These are phyloP conservation scores for Salmo trutta DNA, from an alignment of 2,797 vertebrate genomes.

Conservation along the genomic window DNA sequence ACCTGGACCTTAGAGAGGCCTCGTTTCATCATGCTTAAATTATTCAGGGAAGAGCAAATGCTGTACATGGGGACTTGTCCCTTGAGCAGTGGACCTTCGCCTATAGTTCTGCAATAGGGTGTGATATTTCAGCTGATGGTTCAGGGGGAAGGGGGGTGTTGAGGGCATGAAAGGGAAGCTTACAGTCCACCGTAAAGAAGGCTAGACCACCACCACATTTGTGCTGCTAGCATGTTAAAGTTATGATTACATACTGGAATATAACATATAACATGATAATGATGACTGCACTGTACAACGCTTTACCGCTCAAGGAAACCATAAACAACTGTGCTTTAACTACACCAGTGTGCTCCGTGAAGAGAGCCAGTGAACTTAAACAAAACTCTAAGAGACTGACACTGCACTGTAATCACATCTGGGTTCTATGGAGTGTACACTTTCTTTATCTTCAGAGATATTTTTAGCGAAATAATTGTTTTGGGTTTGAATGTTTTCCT, in stretches of 20 bases:
- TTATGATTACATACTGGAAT: slow-evolving; percentile 1
- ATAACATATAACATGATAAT: slow-evolving; percentile 5
- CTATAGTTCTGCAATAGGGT: too few relatives aligned
- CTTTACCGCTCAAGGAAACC: slow-evolving; percentile 11
- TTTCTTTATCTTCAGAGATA: slow-evolving; percentile 40
- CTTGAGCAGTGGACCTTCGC: too few relatives aligned
- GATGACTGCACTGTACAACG: slow-evolving; percentile 16
- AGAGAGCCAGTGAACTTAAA: slow-evolving; percentile 37
- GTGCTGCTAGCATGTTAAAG: background rate
- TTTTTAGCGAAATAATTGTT: slow-evolving; percentile 37
- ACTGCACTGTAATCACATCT: slow-evolving; percentile 40
- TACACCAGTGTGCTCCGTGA: slow-evolving; percentile 32
- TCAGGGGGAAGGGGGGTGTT: background rate
- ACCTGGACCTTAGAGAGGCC: slow-evolving; percentile 12
- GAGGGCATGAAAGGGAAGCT: background rate
- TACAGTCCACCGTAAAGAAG: background rate
- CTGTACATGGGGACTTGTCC: too few relatives aligned
- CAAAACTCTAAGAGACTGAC: slow-evolving; percentile 34
- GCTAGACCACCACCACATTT: slow-evolving; percentile 2
- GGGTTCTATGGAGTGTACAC: slow-evolving; percentile 30
- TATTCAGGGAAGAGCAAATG: too few relatives aligned
- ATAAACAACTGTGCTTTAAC: slow-evolving; percentile 28
- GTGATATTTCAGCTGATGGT: background rate
- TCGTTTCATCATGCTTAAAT: slow-evolving; percentile 14
- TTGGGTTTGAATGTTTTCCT: slow-evolving; percentile 30